phyloP scores from a whole-genome alignment of 2,888 invertebrate species.

The Micoletzkya japonica region DNA sequence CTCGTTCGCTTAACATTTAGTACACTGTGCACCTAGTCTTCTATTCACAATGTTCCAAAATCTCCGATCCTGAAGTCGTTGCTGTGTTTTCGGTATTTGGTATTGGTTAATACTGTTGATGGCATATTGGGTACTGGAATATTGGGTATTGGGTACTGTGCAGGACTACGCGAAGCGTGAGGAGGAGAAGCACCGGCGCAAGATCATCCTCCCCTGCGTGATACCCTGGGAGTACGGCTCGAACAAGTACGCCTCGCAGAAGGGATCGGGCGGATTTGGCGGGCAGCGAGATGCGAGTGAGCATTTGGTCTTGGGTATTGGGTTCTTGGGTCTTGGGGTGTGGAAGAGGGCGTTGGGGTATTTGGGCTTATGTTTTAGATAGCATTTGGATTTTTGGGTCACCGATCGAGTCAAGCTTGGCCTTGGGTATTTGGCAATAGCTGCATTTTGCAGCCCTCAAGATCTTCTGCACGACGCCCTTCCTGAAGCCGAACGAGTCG shows the following conservation, averaged over 20 bases:
- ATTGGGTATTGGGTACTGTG: too few relatives aligned
- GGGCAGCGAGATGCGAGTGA: slow-evolving; percentile 21
- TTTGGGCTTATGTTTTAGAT: too few relatives aligned
- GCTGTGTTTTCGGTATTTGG: too few relatives aligned
- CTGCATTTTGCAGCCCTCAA: slow-evolving; percentile 17
- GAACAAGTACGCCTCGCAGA: slow-evolving; percentile 58
- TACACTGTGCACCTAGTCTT: too few relatives aligned
- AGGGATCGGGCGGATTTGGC: slow-evolving; percentile 29
- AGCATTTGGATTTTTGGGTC: too few relatives aligned
- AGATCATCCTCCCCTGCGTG: slow-evolving; percentile 45
- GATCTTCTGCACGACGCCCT: slow-evolving; percentile 24
- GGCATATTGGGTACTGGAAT: too few relatives aligned
- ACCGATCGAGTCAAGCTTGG: neutral
- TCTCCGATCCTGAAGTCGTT: too few relatives aligned
- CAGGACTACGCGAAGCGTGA: slow-evolving; percentile 48
- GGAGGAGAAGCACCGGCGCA: slow-evolving; percentile 44
- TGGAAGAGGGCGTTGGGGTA: too few relatives aligned
- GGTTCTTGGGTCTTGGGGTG: neutral
- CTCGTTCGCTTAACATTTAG: too few relatives aligned
- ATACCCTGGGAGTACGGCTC: slow-evolving; percentile 61
- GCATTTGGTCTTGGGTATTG: neutral
- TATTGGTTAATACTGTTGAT: too few relatives aligned
- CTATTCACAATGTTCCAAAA: too few relatives aligned
- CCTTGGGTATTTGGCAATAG: neutral
- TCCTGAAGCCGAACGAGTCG: slow-evolving; percentile 14